These are phyloP conservation scores for Plemyria rubiginata DNA, from an alignment of 2,888 invertebrate genomes.

Conservation along the genomic window DNA sequence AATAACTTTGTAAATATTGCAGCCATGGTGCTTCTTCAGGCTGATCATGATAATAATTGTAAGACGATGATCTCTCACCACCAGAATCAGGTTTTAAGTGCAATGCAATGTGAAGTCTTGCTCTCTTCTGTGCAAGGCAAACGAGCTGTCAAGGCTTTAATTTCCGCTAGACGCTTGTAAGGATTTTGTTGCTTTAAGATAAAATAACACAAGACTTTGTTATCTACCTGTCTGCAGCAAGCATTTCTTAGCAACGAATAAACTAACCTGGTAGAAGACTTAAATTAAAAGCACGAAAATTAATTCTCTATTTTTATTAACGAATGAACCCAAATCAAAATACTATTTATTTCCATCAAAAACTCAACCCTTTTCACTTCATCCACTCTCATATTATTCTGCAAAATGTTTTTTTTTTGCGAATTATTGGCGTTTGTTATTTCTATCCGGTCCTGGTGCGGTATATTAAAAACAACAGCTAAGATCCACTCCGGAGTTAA, in stretches of 20 bases:
- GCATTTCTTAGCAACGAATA: not conserved
- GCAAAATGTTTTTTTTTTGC: too few relatives aligned
- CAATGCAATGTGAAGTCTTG: not conserved
- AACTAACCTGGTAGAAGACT: not conserved
- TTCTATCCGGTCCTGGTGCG: not conserved
- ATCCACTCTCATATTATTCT: too few relatives aligned
- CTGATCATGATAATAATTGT: too few relatives aligned
- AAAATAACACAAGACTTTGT: not conserved
- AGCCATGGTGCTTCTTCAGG: too few relatives aligned
- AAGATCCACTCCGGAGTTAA: slow-evolving; percentile 67
- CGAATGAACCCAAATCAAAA: too few relatives aligned
- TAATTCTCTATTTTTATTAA: too few relatives aligned
- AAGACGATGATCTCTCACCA: too few relatives aligned
- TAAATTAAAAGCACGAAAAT: not conserved
- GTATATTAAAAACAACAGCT: slow-evolving; percentile 39
- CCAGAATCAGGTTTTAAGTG: not conserved
- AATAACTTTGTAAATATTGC: too few relatives aligned
- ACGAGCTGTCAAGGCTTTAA: slow-evolving; percentile 3
- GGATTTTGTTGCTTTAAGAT: not conserved
- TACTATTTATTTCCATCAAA: too few relatives aligned
- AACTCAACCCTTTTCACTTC: too few relatives aligned
- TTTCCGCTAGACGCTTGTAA: slow-evolving; percentile 5
- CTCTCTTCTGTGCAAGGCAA: not conserved
- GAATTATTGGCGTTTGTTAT: not conserved
- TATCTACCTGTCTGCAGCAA: not conserved